Percentiles rank a stretch among this genome's conserved stretches.
These are phyloP conservation scores for Lanius ludovicianus DNA, from an alignment of 2,113 vertebrate species.

Conservation along the genomic window DNA sequence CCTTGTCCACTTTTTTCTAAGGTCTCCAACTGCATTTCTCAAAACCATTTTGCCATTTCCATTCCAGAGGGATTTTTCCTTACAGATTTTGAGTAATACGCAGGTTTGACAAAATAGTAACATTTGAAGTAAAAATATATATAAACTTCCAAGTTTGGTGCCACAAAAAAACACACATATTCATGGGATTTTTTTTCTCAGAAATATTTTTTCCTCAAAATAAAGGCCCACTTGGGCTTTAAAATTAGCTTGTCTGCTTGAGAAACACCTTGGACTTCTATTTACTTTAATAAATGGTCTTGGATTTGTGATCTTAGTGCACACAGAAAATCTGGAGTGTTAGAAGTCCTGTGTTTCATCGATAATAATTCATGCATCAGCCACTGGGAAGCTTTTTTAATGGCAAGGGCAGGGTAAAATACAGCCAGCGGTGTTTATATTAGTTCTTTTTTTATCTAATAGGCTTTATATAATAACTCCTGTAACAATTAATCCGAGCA, in stretches of 20 bases:
- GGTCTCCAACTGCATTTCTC: neutral
- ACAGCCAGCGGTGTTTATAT: neutral
- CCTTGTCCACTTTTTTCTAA: neutral
- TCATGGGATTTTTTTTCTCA: neutral
- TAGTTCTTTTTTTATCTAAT: neutral
- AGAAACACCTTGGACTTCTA: neutral
- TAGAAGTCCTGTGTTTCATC: neutral
- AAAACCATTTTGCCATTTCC: neutral
- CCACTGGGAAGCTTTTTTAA: neutral
- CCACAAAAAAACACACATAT: neutral
- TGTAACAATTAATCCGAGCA: slow-evolving; percentile 30
- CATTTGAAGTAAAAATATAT: neutral
- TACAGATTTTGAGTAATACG: neutral
- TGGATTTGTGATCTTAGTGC: neutral
- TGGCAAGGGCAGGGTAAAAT: neutral
- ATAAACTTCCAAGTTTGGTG: neutral
- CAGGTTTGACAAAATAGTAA: neutral
- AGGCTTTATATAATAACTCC: slow-evolving; percentile 25
- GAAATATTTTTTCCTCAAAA: neutral
- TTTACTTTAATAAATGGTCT: neutral
- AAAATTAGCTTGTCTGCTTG: neutral
- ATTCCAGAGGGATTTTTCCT: neutral
- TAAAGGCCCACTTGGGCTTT: neutral
- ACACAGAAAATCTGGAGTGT: neutral
- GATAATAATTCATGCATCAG: neutral